Base-by-base conservation (phyloP, 2,888 invertebrate species). In the Cataglyphis rosenhaueri region DNA sequence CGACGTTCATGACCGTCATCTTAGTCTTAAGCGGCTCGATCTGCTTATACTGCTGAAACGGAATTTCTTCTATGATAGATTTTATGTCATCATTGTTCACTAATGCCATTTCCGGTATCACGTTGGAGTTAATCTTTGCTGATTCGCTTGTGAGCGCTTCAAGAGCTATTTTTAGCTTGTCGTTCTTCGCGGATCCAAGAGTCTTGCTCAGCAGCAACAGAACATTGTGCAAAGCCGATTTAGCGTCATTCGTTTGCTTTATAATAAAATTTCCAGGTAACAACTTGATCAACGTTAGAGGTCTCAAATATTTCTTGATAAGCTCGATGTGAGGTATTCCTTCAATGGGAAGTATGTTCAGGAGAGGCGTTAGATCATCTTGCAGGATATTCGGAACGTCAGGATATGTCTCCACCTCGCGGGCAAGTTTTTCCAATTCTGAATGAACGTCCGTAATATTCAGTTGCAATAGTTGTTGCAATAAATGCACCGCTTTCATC, bases 261-360 rank as follows among this genome's bases (percentile, higher is more conserved):
- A 81, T 52, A 15, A 61, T 10, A n/a, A 84, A 81, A 44, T 52
- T 75, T 21, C 85, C 70, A 0, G 81, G 85, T 5, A 85, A 81
- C 18, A 85, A 32, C 2, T n/a, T 55, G 5, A 55, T 66, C 3
- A 85, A 61, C n/a, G 29, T 64, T 10, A 38, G 9, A 9, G 48
- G 57, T 32, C 48, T 83, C 32, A 85, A 12, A 1, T 81, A 70
- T 35, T 70, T 41, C 57, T 62, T 81, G 9, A 85, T 9, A 12
- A 81, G 68, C 41, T 29, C 41, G 15, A 84, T 12, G 38, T 71
- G 44, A 18, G 79, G 65, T 52, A 59, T 18, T n/a, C 68, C 62
- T 3, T 57, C 21, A 32, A 29, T 9, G 9, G 85, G 81, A 48
- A 85, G 21, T 38, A 74, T 29, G 1, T 57, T 70, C 35, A 84